Conservation (phyloP, 2,888 invertebrate species). For the Phaedon cochleariae region DNA sequence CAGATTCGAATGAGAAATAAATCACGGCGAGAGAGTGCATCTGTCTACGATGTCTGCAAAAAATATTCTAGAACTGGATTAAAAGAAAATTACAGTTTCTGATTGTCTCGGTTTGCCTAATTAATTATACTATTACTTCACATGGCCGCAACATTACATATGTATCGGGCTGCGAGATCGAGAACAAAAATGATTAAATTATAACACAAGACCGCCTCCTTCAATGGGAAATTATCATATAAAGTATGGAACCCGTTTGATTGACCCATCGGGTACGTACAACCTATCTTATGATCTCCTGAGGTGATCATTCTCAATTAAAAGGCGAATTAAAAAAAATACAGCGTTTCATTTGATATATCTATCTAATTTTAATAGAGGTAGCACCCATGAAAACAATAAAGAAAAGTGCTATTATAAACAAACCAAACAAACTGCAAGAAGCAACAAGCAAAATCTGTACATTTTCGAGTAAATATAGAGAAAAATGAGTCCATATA, state of each 20-base stretch:
- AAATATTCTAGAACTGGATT: conserved; percentile 16
- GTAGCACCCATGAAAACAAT: too few relatives aligned
- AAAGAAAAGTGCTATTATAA: too few relatives aligned
- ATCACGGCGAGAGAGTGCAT: background rate
- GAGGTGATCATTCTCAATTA: background rate
- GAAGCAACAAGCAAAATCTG: too few relatives aligned
- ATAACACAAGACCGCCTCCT: background rate
- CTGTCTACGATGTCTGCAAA: background rate
- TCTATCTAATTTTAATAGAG: too few relatives aligned
- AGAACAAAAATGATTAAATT: background rate
- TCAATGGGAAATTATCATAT: conserved; percentile 7
- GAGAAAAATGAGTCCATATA: too few relatives aligned
- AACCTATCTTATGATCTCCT: background rate
- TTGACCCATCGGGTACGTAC: conserved; percentile 1
- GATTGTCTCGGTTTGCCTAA: conserved; percentile 23
- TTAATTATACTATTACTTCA: conserved; percentile 3
- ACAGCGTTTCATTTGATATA: too few relatives aligned
- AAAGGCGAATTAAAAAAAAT: background rate
- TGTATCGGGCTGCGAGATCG: conserved; percentile 8
- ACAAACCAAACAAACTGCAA: too few relatives aligned
- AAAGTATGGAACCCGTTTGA: background rate
- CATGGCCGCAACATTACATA: background rate
- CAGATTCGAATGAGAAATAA: background rate
- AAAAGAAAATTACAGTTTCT: conserved; percentile 30
- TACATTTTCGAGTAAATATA: too few relatives aligned